A percentile compares a stretch with the other conserved stretches of the same genome.
phyloP scores from a whole-genome alignment of 2,113 vertebrate species.

The Okapia johnstoni region DNA sequence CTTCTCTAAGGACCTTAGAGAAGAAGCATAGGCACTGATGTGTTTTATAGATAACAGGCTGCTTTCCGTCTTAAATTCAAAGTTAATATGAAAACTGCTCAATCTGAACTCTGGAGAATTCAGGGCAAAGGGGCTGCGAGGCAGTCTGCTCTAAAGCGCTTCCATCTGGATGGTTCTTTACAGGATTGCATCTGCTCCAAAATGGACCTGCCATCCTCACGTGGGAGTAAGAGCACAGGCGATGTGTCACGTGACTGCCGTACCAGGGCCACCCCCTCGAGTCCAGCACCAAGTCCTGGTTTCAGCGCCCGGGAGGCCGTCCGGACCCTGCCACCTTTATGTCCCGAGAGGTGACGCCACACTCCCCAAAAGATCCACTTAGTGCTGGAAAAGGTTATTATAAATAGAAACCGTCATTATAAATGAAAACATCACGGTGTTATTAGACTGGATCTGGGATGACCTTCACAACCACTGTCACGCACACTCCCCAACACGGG shows the following conservation, averaged over 20 bases:
- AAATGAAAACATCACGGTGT: neutral
- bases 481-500: neutral
- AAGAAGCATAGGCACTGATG: accelerated
- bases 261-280: neutral
- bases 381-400: neutral
- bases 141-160: neutral
- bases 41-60: accelerated
- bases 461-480: neutral
- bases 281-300: accelerated
- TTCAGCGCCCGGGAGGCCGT: neutral
- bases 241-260: accelerated
- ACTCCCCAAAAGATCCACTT: neutral
- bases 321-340: neutral
- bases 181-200: accelerated
- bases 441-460: neutral
- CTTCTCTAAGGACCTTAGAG: neutral
- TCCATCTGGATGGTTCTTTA: neutral
- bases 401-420: neutral
- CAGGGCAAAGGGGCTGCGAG: accelerated
- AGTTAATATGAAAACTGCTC: accelerated
- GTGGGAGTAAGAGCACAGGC: accelerated
- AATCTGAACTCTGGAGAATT: neutral
- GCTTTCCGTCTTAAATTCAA: neutral
- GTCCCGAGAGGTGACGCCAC: neutral
- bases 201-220: accelerated